Percentiles rank a stretch among this genome's conserved stretches.
Evolutionary conservation across 2,888 invertebrate genomes (phyloP).

Genomic region (Phania funesta): DNA sequence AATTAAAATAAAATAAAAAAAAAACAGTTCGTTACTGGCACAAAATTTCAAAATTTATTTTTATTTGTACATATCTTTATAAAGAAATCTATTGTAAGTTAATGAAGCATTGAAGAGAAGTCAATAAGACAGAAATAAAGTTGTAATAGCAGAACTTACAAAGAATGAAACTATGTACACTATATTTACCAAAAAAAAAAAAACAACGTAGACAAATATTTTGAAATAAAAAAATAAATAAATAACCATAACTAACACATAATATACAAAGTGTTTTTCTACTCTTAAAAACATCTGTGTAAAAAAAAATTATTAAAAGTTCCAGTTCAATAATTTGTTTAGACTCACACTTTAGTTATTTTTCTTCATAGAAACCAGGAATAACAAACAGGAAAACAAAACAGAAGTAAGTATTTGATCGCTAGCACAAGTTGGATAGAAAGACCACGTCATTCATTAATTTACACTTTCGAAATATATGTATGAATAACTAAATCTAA

Average conservation of each 20-base stretch:
- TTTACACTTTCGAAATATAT: not conserved
- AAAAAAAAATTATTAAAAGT: not conserved
- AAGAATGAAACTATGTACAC: not conserved
- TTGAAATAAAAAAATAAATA: not conserved
- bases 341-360: conserved; percentile 4
- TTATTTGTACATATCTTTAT: conserved; percentile 13
- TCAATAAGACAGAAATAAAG: conserved; percentile 16
- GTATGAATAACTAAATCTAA: not conserved
- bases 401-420: not conserved
- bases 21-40: not conserved
- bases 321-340: conserved; percentile 57
- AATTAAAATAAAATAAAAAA: too few relatives aligned
- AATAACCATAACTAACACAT: conserved; percentile 40
- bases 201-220: not conserved
- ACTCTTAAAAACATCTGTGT: not conserved
- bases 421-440: not conserved
- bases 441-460: conserved; percentile 49
- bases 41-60: not conserved
- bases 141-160: not conserved
- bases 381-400: not conserved
- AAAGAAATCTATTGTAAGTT: conserved; percentile 47
- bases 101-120: conserved; percentile 24
- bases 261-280: conserved; percentile 20
- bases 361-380: conserved; percentile 14
- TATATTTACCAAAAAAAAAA: conserved; percentile 6